Evolutionary conservation across 2,797 vertebrate species (phyloP).

Genomic region (Oryzias dopingdopingensis): DNA sequence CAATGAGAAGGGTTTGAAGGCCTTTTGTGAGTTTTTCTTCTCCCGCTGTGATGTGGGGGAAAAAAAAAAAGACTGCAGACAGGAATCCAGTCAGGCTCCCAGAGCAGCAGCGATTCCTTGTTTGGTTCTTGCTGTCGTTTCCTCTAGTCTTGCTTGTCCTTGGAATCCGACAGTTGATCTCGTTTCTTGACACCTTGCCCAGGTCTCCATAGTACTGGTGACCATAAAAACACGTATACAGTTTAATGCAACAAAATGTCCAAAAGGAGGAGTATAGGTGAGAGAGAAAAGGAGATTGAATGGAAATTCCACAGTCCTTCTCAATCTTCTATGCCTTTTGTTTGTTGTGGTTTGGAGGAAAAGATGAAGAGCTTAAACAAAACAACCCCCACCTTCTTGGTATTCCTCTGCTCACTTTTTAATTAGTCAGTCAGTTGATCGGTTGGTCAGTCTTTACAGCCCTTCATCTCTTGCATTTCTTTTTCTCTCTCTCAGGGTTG

Average conservation of each 20-base stretch:
- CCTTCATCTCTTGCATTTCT: conserved; percentile 40
- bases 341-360: conserved; percentile 38
- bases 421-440: conserved; percentile 64
- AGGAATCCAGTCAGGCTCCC: conserved; percentile 79
- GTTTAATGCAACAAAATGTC: conserved; percentile 46
- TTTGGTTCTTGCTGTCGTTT: conserved; percentile 68
- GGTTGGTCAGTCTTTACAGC: conserved; percentile 59
- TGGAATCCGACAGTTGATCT: conserved; percentile 83
- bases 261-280: conserved; percentile 28
- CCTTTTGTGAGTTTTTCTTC: conserved; percentile 59
- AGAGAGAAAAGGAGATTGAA: conserved; percentile 46
- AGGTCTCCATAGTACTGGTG: conserved; percentile 80
- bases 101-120: conserved; percentile 81
- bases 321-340: conserved; percentile 62
- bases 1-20: conserved; percentile 67
- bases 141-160: conserved; percentile 84
- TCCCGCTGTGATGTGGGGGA: conserved; percentile 26
- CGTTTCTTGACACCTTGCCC: conserved; percentile 71
- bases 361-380: conserved; percentile 48
- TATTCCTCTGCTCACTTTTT: conserved; percentile 76
- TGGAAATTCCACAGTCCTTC: conserved; percentile 73
- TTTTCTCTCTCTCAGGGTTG: conserved; percentile 29
- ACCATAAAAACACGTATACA: conserved; percentile 49
- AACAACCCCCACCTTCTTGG: conserved; percentile 42
- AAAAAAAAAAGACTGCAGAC: conserved; percentile 52